Percentiles rank a stretch among this genome's conserved stretches.
These are phyloP conservation scores for Centropyge bicolor DNA, from an alignment of 2,797 vertebrate genomes.

Conservation along the genomic window DNA sequence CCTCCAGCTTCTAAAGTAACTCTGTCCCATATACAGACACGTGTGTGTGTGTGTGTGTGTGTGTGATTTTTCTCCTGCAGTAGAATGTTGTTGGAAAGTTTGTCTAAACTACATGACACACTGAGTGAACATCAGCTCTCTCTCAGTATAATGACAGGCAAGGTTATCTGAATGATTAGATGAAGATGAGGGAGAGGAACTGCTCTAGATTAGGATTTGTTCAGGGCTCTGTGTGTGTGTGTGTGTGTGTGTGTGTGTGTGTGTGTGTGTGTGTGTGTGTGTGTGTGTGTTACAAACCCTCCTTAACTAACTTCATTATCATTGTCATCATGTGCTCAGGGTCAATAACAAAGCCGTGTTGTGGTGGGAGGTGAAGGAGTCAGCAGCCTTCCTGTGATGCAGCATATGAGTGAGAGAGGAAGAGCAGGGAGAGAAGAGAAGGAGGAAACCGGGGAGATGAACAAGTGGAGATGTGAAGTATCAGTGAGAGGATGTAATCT, in stretches of 20 bases:
- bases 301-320: too few relatives aligned
- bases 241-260: too few relatives aligned
- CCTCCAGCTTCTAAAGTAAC: neutral
- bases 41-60: neutral
- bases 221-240: too few relatives aligned
- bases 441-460: neutral
- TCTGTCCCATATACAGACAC: neutral
- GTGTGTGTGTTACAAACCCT: too few relatives aligned
- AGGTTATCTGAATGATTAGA: neutral
- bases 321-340: neutral
- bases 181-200: neutral
- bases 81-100: neutral
- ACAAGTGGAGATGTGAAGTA: neutral
- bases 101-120: neutral
- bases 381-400: constrained; percentile 25
- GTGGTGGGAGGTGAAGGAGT: neutral
- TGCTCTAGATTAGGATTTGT: neutral
- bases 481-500: neutral
- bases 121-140: neutral
- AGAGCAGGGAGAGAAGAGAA: neutral
- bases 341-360: neutral
- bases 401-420: constrained; percentile 6
- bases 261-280: neutral
- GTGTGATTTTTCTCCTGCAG: neutral
- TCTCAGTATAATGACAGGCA: neutral